These are phyloP conservation scores for Megalonaias nervosa DNA, from an alignment of 1,140 invertebrate genomes.

Conservation along the genomic window DNA sequence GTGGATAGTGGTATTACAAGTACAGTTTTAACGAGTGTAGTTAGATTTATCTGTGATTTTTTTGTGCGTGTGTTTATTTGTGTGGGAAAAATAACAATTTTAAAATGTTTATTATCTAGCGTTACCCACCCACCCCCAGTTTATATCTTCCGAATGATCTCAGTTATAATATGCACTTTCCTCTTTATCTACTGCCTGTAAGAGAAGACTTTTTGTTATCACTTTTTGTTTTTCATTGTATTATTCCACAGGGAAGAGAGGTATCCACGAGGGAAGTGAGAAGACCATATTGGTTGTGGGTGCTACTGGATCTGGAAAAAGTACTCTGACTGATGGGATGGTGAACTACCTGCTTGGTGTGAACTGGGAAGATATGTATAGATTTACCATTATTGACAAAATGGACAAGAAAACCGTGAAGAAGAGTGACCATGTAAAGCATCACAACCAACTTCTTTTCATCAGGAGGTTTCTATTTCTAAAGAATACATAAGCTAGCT, in stretches of 20 bases:
- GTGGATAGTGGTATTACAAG: too few species aligned
- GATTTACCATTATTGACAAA: constrained; percentile 30
- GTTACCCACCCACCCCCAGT: neutral
- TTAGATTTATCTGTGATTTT: too few species aligned
- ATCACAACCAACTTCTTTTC: too few species aligned
- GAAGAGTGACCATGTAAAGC: constrained; percentile 21
- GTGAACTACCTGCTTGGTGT: constrained; percentile 35
- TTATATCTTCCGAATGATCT: neutral
- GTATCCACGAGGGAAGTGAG: neutral
- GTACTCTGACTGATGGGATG: constrained; percentile 32
- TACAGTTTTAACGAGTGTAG: too few species aligned
- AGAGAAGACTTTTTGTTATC: neutral
- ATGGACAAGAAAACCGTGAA: constrained; percentile 18
- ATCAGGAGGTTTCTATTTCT: too few species aligned
- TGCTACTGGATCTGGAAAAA: constrained; percentile 36
- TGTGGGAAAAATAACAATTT: too few species aligned
- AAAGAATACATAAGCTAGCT: too few species aligned
- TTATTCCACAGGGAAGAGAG: neutral
- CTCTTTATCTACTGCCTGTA: neutral
- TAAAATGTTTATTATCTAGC: too few species aligned
- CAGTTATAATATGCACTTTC: neutral
- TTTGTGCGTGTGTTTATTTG: too few species aligned
- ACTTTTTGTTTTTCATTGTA: neutral
- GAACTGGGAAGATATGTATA: constrained; percentile 23
- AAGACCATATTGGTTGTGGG: constrained; percentile 38